A percentile compares a stretch with the other conserved stretches of the same genome.
Evolutionary conservation across 2,888 invertebrate species (phyloP).

Genomic region (Amorpha juglandis): DNA sequence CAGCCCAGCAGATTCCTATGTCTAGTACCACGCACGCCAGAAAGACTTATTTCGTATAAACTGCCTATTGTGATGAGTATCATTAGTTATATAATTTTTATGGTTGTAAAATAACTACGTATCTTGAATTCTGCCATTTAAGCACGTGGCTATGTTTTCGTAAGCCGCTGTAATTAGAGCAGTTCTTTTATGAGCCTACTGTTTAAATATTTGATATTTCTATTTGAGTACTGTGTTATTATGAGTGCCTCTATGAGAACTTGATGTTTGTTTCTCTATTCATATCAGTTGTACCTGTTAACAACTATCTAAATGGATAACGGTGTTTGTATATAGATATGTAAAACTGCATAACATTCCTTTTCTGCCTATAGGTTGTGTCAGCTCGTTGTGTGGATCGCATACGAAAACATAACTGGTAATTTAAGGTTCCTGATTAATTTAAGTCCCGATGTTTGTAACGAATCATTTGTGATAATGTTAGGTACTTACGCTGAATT

Average conservation of each 20-base stretch:
- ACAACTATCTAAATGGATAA: neutral
- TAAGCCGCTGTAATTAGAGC: conserved; percentile 9
- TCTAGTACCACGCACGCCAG: conserved; percentile 76
- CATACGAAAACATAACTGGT: conserved; percentile 50
- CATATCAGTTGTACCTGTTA: conserved; percentile 15
- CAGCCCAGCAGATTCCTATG: conserved; percentile 79
- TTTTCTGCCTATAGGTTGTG: conserved; percentile 46
- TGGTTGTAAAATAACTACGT: neutral
- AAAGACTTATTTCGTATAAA: conserved; percentile 82
- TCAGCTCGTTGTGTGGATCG: conserved; percentile 40
- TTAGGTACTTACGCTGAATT: conserved; percentile 73
- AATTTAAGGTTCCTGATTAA: conserved; percentile 71
- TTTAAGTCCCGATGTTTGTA: conserved; percentile 50
- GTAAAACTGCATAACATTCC: conserved; percentile 57
- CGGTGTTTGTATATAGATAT: conserved; percentile 6
- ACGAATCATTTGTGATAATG: conserved; percentile 75
- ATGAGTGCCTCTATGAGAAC: neutral
- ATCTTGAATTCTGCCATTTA: neutral
- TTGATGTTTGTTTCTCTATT: neutral
- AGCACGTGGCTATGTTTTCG: neutral
- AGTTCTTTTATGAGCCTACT: conserved; percentile 2
- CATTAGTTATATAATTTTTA: conserved; percentile 29
- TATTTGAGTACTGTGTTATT: conserved; percentile 16
- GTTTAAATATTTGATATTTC: conserved; percentile 10
- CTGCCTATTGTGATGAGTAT: conserved; percentile 48